Evolutionary conservation across 2,113 vertebrate genomes (phyloP).

Genomic region (Steatornis caripensis): DNA sequence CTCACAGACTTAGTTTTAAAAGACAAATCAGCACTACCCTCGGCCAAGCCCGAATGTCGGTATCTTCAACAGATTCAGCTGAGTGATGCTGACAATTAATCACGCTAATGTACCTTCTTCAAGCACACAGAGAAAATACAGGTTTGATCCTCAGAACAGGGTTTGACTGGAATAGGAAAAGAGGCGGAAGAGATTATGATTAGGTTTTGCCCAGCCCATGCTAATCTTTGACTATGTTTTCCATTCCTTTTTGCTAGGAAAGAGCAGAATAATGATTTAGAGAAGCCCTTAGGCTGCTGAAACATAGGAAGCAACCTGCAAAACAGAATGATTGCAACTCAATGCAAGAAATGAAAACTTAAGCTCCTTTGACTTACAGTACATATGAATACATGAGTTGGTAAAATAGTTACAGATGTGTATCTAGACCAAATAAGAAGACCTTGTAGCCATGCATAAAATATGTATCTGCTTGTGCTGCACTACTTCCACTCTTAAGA

Average conservation of each 20-base stretch:
- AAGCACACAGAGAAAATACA: not conserved
- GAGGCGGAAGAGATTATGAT: not conserved
- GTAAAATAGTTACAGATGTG: conserved; percentile 50
- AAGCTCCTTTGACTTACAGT: conserved; percentile 22
- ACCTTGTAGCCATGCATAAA: not conserved
- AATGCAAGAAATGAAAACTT: conserved; percentile 3
- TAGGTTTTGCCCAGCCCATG: not conserved
- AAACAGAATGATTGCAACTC: not conserved
- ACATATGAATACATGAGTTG: not conserved
- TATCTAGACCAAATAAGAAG: conserved; percentile 25
- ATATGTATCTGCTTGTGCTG: not conserved
- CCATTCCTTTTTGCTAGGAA: not conserved
- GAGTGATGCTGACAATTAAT: not conserved
- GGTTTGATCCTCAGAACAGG: not conserved
- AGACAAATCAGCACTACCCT: accelerated
- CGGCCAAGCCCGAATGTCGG: not conserved
- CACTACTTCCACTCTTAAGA: not conserved
- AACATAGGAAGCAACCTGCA: not conserved
- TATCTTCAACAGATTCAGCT: not conserved
- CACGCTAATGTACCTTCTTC: accelerated
- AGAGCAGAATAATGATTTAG: not conserved
- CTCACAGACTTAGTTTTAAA: not conserved
- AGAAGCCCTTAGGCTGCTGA: not conserved
- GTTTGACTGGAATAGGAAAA: not conserved
- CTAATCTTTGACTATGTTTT: not conserved